Evolutionary conservation across 1,140 invertebrate species (phyloP), one percentile per base, ranked within the genome.

Genomic region (Drosophila jambulina): DNA sequence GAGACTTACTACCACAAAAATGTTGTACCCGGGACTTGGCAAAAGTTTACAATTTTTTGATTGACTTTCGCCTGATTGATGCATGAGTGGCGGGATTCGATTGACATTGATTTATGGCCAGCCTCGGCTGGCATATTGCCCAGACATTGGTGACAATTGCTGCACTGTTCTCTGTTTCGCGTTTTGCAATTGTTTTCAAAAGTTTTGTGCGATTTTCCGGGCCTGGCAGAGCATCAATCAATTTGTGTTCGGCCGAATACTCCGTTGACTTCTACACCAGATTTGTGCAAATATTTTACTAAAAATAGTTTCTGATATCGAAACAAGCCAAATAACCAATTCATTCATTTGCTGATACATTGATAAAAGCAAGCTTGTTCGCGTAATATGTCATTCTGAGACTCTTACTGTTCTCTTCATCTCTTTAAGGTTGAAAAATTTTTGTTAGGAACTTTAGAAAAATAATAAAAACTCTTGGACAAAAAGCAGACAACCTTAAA

Each of bases 71-170:
- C 19, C 77, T 78, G 80, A 87, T 87, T 88, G 84, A 87, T 88
- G 80, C 77, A 54, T 51, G 45, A 46, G 27, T 53, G 42, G 46
- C 53, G 62, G 68, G 34, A 75, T 46, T 60, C 74, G 80, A 83
- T 83, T 83, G 84, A 88, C 84, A 84, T 62, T 83, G 84, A 87
- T 87, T 88, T 87, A 87, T 87, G 62, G 72, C 62, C 80, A 46
- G 70, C 67, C 80, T 46, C 27, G 67, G 36, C 38, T 45, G 63
- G 56, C 79, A 87, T 69, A 76, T 88, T 80, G 60, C 76, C 70
- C 68, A 72, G 67, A 72, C 70, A 72, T 36, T 72, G 70, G 67
- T 72, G 70, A 72, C 70, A 72, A 72, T 72, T 60, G 70, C 29
- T 23, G 42, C 36, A 27, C 53, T 34, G 67, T 58, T 72, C 54